Conservation (phyloP, 1,140 invertebrate genomes). For the Arion vulgaris region DNA sequence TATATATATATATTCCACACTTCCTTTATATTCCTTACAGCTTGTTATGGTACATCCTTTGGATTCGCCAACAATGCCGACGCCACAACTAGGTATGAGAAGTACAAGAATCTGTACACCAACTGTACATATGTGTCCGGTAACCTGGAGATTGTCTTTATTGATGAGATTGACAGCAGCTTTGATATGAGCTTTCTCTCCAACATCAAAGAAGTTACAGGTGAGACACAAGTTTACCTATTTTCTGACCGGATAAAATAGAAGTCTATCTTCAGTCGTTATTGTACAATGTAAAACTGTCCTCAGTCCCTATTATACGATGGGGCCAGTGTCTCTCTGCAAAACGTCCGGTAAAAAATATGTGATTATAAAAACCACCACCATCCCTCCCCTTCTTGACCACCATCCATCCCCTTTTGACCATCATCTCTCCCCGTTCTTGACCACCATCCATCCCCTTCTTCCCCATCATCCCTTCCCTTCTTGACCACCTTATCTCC, state of each 20-base stretch:
- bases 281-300: neutral
- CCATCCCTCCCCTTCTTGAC: no score
- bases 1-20: neutral
- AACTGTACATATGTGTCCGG: conserved; percentile 99
- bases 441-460: no score
- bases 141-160: conserved; percentile 87
- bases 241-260: neutral
- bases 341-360: no score
- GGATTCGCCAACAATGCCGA: conserved; percentile 73
- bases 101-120: conserved; percentile 91
- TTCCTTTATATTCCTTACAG: conserved; percentile 46
- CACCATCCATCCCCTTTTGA: no score
- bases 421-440: no score
- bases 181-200: conserved; percentile 90
- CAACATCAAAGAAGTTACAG: conserved; percentile 91
- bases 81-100: conserved; percentile 90
- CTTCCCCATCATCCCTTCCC: no score
- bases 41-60: conserved; percentile 63
- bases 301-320: no score
- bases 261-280: neutral
- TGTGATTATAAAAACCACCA: no score
- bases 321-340: no score
- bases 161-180: conserved; percentile 50
- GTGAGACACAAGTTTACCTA: neutral
- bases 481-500: no score